Evolutionary conservation across 2,888 invertebrate species (phyloP).

Genomic region (Prionchulus punctatus): DNA sequence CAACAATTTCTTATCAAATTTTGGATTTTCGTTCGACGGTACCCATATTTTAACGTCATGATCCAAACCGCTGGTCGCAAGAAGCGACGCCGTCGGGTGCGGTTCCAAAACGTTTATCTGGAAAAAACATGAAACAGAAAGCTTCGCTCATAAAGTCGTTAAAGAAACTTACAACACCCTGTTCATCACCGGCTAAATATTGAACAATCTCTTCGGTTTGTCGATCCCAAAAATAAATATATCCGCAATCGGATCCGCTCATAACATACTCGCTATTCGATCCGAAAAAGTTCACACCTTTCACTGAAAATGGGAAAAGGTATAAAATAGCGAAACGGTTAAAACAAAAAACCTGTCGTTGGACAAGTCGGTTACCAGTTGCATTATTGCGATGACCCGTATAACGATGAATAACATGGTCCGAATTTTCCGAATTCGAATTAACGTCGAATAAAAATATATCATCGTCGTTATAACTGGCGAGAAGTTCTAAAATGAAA

Average conservation of each 20-base stretch:
- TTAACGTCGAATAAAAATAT: constrained; percentile 67
- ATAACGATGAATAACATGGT: constrained; percentile 41
- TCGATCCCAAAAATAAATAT: constrained; percentile 73
- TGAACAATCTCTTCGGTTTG: constrained; percentile 71
- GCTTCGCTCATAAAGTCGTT: too few relatives aligned
- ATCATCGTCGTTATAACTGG: constrained; percentile 82
- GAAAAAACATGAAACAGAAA: too few relatives aligned
- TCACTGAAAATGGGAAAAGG: constrained; percentile 53
- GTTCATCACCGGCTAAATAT: constrained; percentile 61
- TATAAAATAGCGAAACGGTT: neutral
- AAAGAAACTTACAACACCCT: constrained; percentile 54
- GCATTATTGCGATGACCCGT: constrained; percentile 47
- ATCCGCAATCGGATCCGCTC: constrained; percentile 81
- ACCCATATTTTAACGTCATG: constrained; percentile 82
- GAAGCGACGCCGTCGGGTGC: constrained; percentile 65
- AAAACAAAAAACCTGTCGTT: neutral
- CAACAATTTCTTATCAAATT: constrained; percentile 40
- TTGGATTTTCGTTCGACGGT: constrained; percentile 48
- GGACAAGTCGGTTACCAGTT: constrained; percentile 33
- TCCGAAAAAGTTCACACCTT: constrained; percentile 84
- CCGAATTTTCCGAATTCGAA: constrained; percentile 39
- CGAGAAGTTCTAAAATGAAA: constrained; percentile 55
- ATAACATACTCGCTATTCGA: constrained; percentile 73
- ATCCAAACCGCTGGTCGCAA: constrained; percentile 81
- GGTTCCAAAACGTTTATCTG: constrained; percentile 79